Conservation (phyloP, 2,113 vertebrate genomes). For the Bos taurus region DNA sequence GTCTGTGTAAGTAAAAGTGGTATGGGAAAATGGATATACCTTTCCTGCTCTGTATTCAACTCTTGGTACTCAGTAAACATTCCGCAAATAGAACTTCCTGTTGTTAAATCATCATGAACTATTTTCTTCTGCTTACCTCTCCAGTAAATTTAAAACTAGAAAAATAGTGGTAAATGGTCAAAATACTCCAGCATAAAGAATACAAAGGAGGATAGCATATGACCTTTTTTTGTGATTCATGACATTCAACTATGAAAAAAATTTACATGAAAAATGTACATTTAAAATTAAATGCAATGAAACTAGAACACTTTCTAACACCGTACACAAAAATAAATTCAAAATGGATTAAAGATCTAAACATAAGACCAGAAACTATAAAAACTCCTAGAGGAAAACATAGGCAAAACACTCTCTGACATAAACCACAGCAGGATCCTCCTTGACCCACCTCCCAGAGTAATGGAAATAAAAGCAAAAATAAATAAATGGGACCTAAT, state of each 20-base stretch:
- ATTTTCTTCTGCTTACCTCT: background rate
- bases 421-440: background rate
- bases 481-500: background rate
- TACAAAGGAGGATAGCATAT: background rate
- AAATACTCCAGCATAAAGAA: background rate
- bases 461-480: background rate
- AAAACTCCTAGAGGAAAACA: background rate
- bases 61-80: background rate
- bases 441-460: background rate
- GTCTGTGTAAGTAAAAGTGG: background rate
- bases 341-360: background rate
- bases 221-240: background rate
- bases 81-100: background rate
- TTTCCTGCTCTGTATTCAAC: background rate
- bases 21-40: background rate
- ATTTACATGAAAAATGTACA: background rate
- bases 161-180: slow-evolving; percentile 1
- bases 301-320: background rate
- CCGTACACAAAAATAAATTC: background rate
- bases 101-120: background rate
- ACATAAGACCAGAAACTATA: background rate
- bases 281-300: background rate
- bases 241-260: background rate
- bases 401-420: background rate
- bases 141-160: background rate